These are phyloP conservation scores for Gallirallus australis DNA, from an alignment of 2,797 vertebrate species.

Conservation along the genomic window DNA sequence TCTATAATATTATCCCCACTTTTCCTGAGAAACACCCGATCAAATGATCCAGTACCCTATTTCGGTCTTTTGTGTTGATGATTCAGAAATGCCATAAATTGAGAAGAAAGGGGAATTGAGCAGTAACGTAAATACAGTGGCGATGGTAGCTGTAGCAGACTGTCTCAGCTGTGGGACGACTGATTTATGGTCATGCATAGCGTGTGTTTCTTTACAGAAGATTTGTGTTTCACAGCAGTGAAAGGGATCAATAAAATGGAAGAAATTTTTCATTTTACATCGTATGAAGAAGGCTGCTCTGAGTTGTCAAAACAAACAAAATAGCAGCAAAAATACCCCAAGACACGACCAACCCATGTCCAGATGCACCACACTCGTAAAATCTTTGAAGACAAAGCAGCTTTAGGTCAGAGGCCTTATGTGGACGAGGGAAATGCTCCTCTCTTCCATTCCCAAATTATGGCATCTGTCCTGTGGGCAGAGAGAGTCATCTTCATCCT, in stretches of 20 bases:
- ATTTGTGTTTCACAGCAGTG: not conserved
- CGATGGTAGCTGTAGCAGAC: not conserved
- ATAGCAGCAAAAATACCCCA: not conserved
- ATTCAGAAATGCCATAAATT: constrained; percentile 3
- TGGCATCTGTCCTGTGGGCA: not conserved
- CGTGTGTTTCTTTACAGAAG: not conserved
- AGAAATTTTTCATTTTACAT: not conserved
- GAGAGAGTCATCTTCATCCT: not conserved
- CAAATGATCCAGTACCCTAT: not conserved
- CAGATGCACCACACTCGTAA: not conserved
- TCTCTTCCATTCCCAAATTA: not conserved
- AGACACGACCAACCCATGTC: not conserved
- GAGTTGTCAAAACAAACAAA: not conserved
- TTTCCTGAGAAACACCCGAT: constrained; percentile 23
- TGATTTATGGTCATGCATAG: not conserved
- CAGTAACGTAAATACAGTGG: not conserved
- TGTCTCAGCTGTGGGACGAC: not conserved
- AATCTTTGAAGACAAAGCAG: not conserved
- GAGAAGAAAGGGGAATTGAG: not conserved
- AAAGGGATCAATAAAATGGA: not conserved
- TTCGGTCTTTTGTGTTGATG: constrained; percentile 2
- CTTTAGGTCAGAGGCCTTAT: not conserved
- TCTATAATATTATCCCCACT: constrained; percentile 24
- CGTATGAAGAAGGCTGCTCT: not conserved
- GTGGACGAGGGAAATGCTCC: not conserved